Evolutionary conservation across 1,140 invertebrate species (phyloP).

Genomic region (Anoplophora glabripennis): DNA sequence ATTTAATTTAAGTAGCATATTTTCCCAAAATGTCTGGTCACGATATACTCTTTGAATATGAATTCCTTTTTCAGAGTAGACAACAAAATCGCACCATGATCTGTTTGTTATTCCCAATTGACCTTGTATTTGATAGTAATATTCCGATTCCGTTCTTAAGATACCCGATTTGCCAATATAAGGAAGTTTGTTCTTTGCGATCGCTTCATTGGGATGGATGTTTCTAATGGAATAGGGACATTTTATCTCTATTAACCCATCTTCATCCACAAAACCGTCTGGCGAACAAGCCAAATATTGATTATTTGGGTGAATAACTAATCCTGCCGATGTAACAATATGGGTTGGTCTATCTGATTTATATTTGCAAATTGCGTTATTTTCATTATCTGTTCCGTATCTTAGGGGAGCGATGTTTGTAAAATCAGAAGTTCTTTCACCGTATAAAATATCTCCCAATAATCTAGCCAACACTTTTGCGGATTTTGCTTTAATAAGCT

Average conservation of each 20-base stretch:
- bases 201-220: background rate
- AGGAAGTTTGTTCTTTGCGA: background rate
- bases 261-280: background rate
- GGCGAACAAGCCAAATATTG: background rate
- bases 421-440: no score
- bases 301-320: no score
- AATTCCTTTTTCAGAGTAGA: background rate
- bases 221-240: background rate
- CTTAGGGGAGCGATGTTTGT: no score
- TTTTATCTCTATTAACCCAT: background rate
- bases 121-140: constrained; percentile 1
- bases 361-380: no score
- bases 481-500: no score
- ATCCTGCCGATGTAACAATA: no score
- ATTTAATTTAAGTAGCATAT: background rate
- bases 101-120: background rate
- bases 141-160: background rate
- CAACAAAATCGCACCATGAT: constrained; percentile 3
- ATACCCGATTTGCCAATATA: no score
- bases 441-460: no score
- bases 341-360: no score
- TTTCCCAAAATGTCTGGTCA: background rate
- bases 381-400: no score
- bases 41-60: background rate
- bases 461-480: no score